Percentiles rank a stretch among this genome's conserved stretches.
phyloP scores from a whole-genome alignment of 2,113 vertebrate species.

The Pluvianellus socialis region DNA sequence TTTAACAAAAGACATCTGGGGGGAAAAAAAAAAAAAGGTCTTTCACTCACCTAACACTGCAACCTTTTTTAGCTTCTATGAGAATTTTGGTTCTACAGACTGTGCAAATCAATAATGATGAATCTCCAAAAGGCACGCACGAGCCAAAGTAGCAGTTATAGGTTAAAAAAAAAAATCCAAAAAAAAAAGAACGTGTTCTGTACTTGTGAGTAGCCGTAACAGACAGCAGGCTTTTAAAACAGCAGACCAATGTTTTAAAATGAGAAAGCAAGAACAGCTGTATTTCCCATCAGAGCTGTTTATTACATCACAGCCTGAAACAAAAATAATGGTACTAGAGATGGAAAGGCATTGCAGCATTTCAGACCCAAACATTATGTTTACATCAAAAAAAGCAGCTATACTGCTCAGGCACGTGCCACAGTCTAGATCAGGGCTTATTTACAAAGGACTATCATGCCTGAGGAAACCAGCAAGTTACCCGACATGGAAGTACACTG shows the following conservation, averaged over 20 bases:
- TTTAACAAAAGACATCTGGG: not conserved
- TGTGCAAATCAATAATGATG: not conserved
- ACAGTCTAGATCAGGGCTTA: not conserved
- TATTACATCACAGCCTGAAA: not conserved
- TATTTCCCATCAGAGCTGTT: not conserved
- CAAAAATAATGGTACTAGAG: not conserved
- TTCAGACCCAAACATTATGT: not conserved
- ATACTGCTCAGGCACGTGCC: not conserved
- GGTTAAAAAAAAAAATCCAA: not conserved
- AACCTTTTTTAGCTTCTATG: not conserved
- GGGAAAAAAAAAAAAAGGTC: not conserved
- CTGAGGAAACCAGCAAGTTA: not conserved
- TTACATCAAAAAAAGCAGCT: not conserved
- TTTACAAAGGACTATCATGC: not conserved
- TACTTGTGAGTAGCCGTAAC: not conserved
- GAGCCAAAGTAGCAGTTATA: not conserved
- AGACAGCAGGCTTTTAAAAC: not conserved
- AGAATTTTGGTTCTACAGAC: not conserved
- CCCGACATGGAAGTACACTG: not conserved
- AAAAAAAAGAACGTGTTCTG: not conserved
- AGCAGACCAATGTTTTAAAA: not conserved
- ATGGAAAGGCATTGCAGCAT: not conserved
- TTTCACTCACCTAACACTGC: constrained; percentile 1
- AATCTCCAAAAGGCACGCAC: not conserved
- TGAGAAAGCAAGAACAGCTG: not conserved